These are phyloP conservation scores for Delichon dasypus DNA, from an alignment of 2,797 vertebrate genomes.

Conservation along the genomic window DNA sequence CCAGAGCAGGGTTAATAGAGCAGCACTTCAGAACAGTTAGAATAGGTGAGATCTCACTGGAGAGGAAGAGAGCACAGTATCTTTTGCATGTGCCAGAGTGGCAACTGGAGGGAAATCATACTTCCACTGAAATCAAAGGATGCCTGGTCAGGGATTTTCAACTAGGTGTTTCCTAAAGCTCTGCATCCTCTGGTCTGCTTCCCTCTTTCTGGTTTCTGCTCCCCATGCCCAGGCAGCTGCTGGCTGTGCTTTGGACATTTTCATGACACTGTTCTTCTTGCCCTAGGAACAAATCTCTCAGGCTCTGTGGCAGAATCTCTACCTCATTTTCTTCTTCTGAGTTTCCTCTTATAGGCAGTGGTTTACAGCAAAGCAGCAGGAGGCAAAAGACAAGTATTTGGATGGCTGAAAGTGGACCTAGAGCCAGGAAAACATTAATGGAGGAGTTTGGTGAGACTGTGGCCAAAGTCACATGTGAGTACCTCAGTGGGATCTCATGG, in stretches of 20 bases:
- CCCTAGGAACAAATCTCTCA: rapidly evolving
- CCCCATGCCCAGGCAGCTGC: not conserved
- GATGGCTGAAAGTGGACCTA: not conserved
- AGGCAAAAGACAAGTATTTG: not conserved
- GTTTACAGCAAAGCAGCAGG: not conserved
- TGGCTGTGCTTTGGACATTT: not conserved
- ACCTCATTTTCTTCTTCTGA: not conserved
- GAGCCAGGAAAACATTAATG: not conserved
- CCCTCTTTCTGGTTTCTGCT: not conserved
- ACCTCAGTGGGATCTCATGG: not conserved
- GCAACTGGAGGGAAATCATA: not conserved
- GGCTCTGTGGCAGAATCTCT: not conserved
- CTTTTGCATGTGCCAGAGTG: not conserved
- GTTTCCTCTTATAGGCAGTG: not conserved
- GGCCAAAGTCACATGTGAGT: not conserved
- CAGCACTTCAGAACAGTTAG: not conserved
- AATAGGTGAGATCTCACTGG: not conserved
- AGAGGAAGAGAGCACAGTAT: not conserved
- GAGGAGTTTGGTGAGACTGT: not conserved
- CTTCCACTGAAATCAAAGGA: not conserved
- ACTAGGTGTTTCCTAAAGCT: not conserved
- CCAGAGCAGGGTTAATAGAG: not conserved
- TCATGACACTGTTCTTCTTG: not conserved
- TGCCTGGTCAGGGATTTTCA: not conserved
- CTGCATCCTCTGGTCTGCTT: not conserved